Base-by-base conservation (phyloP, 2,888 invertebrate genomes). In the Lochmaea capreae region DNA sequence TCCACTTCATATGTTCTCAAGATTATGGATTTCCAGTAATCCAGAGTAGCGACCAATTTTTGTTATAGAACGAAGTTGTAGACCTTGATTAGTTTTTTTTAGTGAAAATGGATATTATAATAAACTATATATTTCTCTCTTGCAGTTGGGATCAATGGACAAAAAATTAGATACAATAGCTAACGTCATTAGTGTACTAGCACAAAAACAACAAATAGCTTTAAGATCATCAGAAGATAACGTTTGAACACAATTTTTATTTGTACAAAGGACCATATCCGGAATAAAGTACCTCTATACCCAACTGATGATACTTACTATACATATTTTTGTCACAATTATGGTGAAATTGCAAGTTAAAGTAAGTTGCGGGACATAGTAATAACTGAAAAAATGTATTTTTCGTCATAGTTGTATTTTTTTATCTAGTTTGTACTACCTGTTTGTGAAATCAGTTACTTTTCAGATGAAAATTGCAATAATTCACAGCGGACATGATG, bases 141-240 rank as follows among this genome's bases (percentile, higher is more conserved):
- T 88, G 58, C 87, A 92, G 91, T 84, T 92, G 79, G 88, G 88
- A 70, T 85, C 89, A 71, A 89, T 92, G 88, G 91, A 92, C 82
- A 90, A 90, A 83, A 92, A 92, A 84, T 80, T 92, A 78, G 92
- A 92, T 82, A 89, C 90, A 79, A 86, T 91, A 71, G 87, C 91
- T 62, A 89, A 89, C 81, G 88, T 92, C 65, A 86, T 92, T 75
- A 91, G 90, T 82, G 88, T 89, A 59, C 83, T 92, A 79, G 88
- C 89, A 77, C 89, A 90, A 86, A 90, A 90, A 81, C 89, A 89
- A 80, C 89, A 89, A 82, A 88, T 88, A 81, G 87, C 87, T 67
- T 83, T 88, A 76, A 86, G 88, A 77, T 87, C 88, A 77, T 85
- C 88, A 79, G 89, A 89, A 81, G 89, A 76, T 58, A 66, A 67